Evolutionary conservation across 2,113 vertebrate genomes (phyloP).

Genomic region (Actinemys pallida): DNA sequence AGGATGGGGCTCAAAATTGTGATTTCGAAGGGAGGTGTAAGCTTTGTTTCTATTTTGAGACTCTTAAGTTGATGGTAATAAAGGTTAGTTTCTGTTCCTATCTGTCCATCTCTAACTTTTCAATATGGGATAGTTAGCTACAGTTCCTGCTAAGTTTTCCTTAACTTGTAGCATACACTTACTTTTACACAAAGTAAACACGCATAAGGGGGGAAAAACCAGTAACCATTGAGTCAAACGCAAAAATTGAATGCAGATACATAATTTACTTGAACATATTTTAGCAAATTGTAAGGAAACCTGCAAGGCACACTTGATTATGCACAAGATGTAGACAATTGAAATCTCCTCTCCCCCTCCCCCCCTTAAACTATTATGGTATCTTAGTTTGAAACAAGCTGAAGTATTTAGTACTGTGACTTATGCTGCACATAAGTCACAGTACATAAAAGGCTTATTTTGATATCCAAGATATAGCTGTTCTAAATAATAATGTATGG

Average conservation of each 20-base stretch:
- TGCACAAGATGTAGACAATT: constrained; percentile 31
- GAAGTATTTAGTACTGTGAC: constrained; percentile 36
- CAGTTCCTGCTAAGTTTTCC: constrained; percentile 1
- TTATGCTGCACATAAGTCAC: neutral
- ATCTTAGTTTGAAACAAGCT: neutral
- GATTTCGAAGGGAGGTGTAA: neutral
- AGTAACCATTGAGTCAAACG: neutral
- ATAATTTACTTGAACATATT: neutral
- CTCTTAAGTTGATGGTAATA: neutral
- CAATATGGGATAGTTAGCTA: neutral
- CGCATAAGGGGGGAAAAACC: neutral
- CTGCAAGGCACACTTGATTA: constrained; percentile 18
- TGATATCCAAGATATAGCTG: neutral
- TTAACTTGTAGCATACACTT: neutral
- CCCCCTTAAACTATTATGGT: neutral
- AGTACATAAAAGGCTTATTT: neutral
- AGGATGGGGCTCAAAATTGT: neutral
- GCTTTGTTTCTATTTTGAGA: neutral
- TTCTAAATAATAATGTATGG: neutral
- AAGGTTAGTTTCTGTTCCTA: neutral
- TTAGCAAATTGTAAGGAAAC: neutral
- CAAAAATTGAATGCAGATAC: neutral
- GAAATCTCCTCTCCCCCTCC: neutral
- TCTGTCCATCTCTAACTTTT: neutral
- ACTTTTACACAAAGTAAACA: neutral